Conservation (phyloP, 1,140 invertebrate species). For the Zaprionus camerounensis region DNA sequence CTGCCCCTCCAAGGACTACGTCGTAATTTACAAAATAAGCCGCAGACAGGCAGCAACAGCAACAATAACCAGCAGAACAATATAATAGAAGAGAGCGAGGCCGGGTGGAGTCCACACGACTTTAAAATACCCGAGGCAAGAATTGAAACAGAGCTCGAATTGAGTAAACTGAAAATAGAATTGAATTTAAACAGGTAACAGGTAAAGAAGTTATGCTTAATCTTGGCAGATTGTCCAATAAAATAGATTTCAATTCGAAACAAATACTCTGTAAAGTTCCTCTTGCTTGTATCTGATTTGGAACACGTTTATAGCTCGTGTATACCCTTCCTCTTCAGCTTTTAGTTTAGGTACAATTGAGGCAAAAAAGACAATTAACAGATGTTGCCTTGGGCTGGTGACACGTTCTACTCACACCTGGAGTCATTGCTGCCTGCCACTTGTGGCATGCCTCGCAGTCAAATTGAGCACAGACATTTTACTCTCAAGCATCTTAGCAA, state of each 20-base stretch:
- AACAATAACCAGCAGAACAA: slow-evolving; percentile 27
- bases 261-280: neutral
- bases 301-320: too few species aligned
- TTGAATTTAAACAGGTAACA: neutral
- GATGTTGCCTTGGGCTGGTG: slow-evolving; percentile 13
- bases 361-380: slow-evolving; percentile 29
- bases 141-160: too few species aligned
- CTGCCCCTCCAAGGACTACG: slow-evolving; percentile 27
- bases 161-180: too few species aligned
- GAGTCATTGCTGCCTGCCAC: slow-evolving; percentile 41
- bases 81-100: slow-evolving; percentile 5
- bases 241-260: too few species aligned
- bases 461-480: slow-evolving; percentile 37
- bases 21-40: slow-evolving; percentile 79
- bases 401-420: slow-evolving; percentile 48
- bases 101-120: slow-evolving; percentile 3
- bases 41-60: slow-evolving; percentile 61
- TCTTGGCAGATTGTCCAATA: too few species aligned
- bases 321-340: neutral
- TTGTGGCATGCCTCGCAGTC: slow-evolving; percentile 76
- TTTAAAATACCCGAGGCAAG: slow-evolving; percentile 22
- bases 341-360: slow-evolving; percentile 15
- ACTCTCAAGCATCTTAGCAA: slow-evolving; percentile 17
- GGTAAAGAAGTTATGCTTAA: too few species aligned
- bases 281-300: neutral